These are phyloP conservation scores for Gibbula magus DNA, from an alignment of 2,888 invertebrate genomes.

Conservation along the genomic window DNA sequence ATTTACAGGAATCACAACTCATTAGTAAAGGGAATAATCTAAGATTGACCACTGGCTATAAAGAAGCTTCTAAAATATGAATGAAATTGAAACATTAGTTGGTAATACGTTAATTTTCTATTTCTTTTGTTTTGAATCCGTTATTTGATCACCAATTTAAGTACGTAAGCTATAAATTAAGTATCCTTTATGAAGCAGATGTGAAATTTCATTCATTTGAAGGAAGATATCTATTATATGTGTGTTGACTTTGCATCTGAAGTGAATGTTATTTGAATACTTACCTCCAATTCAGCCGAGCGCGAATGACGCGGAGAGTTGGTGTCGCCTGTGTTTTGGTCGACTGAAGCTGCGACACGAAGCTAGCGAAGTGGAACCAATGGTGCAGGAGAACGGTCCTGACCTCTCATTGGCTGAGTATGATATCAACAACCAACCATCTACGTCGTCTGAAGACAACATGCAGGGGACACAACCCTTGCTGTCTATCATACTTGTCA, in stretches of 20 bases:
- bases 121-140: no score
- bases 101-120: no score
- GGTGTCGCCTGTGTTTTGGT: slow-evolving; percentile 77
- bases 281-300: slow-evolving; percentile 73
- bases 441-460: not conserved
- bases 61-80: no score
- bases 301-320: slow-evolving; percentile 75
- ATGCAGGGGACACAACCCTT: slow-evolving; percentile 71
- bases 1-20: no score
- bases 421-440: not conserved
- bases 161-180: no score
- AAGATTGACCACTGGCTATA: no score
- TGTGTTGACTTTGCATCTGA: not conserved
- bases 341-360: slow-evolving; percentile 37
- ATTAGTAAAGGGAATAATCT: no score
- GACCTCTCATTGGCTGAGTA: not conserved
- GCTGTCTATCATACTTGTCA: slow-evolving; percentile 75
- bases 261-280: not conserved
- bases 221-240: no score
- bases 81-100: no score
- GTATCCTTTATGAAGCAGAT: no score
- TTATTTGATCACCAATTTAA: no score
- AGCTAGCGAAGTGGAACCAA: slow-evolving; percentile 30
- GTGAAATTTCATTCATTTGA: no score
- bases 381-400: slow-evolving; percentile 31